These are phyloP conservation scores for Apeltes quadracus DNA, from an alignment of 2,113 vertebrate species.

Conservation along the genomic window DNA sequence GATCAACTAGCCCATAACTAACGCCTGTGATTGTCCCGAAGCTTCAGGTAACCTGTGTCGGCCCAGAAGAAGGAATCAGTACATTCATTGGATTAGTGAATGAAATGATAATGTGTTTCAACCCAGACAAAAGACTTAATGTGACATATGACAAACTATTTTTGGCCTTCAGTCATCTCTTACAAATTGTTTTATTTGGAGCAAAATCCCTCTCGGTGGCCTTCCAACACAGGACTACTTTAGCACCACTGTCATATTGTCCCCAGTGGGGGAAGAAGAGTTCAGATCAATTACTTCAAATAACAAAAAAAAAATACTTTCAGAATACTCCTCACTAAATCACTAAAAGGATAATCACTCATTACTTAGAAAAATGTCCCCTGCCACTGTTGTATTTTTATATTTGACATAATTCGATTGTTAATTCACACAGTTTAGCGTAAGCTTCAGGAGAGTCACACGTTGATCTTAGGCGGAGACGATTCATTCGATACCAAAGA, in stretches of 20 bases:
- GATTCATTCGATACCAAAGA: neutral
- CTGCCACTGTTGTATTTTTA: neutral
- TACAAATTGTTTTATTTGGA: neutral
- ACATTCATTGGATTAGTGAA: neutral
- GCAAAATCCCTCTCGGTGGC: neutral
- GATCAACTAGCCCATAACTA: slow-evolving; percentile 24
- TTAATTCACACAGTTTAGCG: neutral
- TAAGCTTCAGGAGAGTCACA: neutral
- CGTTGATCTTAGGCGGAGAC: neutral
- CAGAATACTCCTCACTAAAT: neutral
- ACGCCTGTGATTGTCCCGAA: slow-evolving; percentile 18
- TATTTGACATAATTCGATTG: neutral
- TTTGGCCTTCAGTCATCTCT: neutral
- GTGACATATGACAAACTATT: slow-evolving; percentile 1
- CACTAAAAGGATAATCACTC: neutral
- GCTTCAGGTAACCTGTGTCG: slow-evolving; percentile 6
- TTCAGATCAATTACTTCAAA: neutral
- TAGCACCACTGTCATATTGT: slow-evolving; percentile 2
- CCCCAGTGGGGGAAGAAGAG: neutral
- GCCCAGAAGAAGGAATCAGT: slow-evolving; percentile 6
- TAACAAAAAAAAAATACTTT: neutral
- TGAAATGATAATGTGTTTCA: neutral
- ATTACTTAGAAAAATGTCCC: neutral
- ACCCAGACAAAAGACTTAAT: slow-evolving; percentile 4
- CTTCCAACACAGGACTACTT: neutral